These are phyloP conservation scores for Nomada lathburiana DNA, from an alignment of 2,888 invertebrate species.

Conservation along the genomic window DNA sequence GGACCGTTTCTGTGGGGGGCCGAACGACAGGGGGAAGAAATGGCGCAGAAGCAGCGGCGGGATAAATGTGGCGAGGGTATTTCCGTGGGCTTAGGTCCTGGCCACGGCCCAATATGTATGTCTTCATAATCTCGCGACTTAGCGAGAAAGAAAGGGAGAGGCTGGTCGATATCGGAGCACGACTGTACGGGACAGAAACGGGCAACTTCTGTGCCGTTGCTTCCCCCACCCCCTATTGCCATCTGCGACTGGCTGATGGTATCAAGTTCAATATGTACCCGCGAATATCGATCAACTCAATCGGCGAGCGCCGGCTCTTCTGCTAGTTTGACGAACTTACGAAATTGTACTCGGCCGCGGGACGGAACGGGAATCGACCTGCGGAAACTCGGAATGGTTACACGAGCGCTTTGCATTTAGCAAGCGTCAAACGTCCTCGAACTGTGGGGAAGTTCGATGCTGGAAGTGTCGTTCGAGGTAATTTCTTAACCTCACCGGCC, in stretches of 20 bases:
- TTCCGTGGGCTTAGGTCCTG: constrained; percentile 64
- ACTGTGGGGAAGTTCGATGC: constrained; percentile 6
- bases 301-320: background rate
- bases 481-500: constrained; percentile 1
- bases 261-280: constrained; percentile 4
- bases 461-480: background rate
- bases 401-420: constrained; percentile 3
- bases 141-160: constrained; percentile 50
- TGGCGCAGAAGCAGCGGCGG: constrained; percentile 15
- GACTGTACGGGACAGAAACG: background rate
- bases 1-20: constrained; percentile 8
- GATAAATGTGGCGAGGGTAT: constrained; percentile 59
- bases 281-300: constrained; percentile 13
- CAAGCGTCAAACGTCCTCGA: constrained; percentile 3
- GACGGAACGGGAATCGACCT: constrained; percentile 2
- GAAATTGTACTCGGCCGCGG: background rate
- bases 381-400: constrained; percentile 19
- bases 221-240: constrained; percentile 22
- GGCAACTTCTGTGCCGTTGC: constrained; percentile 17
- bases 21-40: constrained; percentile 41
- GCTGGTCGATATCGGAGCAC: constrained; percentile 34
- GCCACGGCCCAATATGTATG: constrained; percentile 68
- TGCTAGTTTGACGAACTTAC: constrained; percentile 32
- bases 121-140: constrained; percentile 74
- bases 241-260: constrained; percentile 22